phyloP scores from a whole-genome alignment of 2,113 vertebrate genomes.

The Cyanistes caeruleus region DNA sequence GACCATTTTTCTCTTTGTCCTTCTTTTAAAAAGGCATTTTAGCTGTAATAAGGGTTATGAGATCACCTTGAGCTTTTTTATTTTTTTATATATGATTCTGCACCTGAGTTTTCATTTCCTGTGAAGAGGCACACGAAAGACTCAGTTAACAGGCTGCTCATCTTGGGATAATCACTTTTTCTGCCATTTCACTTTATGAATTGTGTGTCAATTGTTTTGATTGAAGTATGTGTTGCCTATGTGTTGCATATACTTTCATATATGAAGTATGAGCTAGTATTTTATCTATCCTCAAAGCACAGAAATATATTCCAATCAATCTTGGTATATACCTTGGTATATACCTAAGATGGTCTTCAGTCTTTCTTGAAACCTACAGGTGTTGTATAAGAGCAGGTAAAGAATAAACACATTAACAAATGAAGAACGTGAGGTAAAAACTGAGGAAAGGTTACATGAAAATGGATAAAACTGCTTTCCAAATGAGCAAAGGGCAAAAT shows the following conservation, averaged over 20 bases:
- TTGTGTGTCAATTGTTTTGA: background rate
- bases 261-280: background rate
- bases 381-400: background rate
- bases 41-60: background rate
- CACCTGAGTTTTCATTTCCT: background rate
- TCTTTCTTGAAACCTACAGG: background rate
- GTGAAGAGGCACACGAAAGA: fast-evolving
- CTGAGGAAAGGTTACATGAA: background rate
- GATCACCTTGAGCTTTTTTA: background rate
- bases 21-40: background rate
- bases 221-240: background rate
- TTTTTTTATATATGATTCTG: background rate
- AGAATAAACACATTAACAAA: background rate
- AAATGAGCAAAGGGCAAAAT: background rate
- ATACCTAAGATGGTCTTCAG: background rate
- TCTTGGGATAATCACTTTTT: background rate
- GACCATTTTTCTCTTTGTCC: background rate
- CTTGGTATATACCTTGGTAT: background rate
- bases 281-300: background rate
- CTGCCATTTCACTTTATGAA: background rate
- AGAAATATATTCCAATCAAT: background rate
- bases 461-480: background rate
- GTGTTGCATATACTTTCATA: too few relatives aligned
- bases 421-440: background rate
- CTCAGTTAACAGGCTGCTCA: fast-evolving